These are phyloP conservation scores for Xerus rutilus DNA, from an alignment of 2,797 vertebrate species.

Conservation along the genomic window DNA sequence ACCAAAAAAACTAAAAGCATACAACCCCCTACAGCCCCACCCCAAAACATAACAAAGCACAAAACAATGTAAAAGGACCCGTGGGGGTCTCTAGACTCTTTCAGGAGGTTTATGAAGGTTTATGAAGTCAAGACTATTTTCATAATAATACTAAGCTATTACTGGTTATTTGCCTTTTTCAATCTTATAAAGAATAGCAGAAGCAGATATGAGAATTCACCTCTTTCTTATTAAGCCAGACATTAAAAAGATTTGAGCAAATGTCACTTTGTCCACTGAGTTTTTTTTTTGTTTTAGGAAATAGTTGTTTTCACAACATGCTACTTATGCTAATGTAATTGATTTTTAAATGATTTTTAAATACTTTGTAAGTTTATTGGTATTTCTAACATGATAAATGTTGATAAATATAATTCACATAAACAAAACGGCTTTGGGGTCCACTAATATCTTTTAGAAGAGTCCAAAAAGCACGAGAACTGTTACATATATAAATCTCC, in stretches of 20 bases:
- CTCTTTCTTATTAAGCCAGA: slow-evolving; percentile 5
- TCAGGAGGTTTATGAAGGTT: neutral
- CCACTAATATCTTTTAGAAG: neutral
- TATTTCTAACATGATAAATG: slow-evolving; percentile 12
- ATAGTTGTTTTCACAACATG: neutral
- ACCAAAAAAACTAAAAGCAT: no score
- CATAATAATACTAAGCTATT: neutral
- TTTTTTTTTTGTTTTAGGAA: neutral
- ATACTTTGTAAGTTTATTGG: neutral
- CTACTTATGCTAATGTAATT: slow-evolving; percentile 21
- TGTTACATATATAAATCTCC: neutral
- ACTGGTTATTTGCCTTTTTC: slow-evolving; percentile 39
- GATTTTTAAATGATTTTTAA: slow-evolving; percentile 4
- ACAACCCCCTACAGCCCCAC: no score
- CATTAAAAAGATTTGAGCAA: neutral
- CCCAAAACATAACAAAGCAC: no score
- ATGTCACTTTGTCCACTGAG: neutral
- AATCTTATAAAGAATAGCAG: neutral
- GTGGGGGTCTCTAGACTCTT: neutral
- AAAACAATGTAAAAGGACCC: neutral
- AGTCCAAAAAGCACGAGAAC: neutral
- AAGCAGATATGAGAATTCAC: neutral
- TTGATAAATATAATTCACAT: neutral
- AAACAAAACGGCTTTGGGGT: neutral
- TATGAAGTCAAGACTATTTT: neutral